Conservation (phyloP, 2,888 invertebrate genomes). For the Phyllotreta cruciferae region DNA sequence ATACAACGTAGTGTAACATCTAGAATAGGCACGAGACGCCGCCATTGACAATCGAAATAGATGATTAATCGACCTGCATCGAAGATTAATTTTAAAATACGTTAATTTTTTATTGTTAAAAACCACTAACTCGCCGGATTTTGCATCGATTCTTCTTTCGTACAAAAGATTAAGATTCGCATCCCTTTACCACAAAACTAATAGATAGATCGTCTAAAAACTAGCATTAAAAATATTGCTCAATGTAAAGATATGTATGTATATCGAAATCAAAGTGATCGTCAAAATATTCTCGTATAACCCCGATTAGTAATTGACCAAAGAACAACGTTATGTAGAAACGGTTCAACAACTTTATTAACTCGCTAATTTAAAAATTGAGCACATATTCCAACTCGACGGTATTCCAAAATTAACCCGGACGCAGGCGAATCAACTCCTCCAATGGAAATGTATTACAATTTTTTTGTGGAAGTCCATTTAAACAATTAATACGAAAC, state of each 20-base stretch:
- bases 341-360: too few species aligned
- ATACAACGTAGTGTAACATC: conserved; percentile 47
- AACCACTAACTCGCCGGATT: too few species aligned
- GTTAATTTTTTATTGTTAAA: not conserved
- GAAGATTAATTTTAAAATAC: conserved; percentile 16
- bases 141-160: not conserved
- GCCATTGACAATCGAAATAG: conserved; percentile 52
- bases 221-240: too few species aligned
- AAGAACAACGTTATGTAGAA: too few species aligned
- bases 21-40: conserved; percentile 55
- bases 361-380: too few species aligned
- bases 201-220: not conserved
- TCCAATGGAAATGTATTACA: conserved; percentile 49
- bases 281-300: not conserved
- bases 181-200: too few species aligned
- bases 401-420: not conserved
- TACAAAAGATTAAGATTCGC: too few species aligned
- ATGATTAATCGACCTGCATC: conserved; percentile 13
- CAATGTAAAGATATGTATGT: too few species aligned
- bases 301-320: too few species aligned
- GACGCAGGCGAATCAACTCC: conserved; percentile 11
- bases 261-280: not conserved
- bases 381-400: not conserved
- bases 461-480: conserved; percentile 49
- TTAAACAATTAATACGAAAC: conserved; percentile 37